Conservation (phyloP, 2,113 vertebrate genomes). For the Halcyon malimbica region DNA sequence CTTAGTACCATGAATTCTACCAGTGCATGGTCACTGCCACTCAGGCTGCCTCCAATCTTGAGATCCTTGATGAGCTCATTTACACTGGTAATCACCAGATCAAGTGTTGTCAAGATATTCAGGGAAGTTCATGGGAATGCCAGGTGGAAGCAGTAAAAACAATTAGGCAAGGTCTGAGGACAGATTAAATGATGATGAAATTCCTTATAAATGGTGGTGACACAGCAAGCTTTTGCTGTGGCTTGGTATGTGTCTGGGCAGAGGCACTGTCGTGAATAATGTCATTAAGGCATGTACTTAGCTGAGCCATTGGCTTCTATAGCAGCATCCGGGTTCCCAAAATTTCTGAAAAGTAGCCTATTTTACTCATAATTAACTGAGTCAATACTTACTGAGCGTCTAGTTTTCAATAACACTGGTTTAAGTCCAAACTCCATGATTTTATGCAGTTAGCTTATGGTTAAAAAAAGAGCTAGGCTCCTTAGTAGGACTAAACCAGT, state of each 20-base stretch:
- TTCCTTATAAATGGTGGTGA: not conserved
- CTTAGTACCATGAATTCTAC: no score
- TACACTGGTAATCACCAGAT: no score
- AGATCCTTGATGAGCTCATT: no score
- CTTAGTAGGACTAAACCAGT: not conserved
- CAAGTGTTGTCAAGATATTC: not conserved
- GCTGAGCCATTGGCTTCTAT: not conserved
- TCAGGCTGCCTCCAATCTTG: no score
- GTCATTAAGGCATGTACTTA: not conserved
- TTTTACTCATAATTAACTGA: not conserved
- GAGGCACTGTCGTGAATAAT: not conserved
- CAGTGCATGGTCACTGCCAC: no score
- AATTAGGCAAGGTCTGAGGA: not conserved
- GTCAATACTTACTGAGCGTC: not conserved
- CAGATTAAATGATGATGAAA: not conserved
- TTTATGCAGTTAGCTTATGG: not conserved
- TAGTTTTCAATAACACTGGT: not conserved
- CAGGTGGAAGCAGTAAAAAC: not conserved
- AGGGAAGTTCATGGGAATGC: not conserved
- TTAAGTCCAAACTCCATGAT: not conserved
- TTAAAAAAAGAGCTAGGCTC: not conserved
- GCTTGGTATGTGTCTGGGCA: not conserved
- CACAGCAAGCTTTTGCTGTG: not conserved
- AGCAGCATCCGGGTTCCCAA: not conserved
- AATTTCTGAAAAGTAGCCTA: not conserved